A percentile compares a stretch with the other conserved stretches of the same genome.
These are phyloP conservation scores for Dicrostonyx torquatus DNA, from an alignment of 2,797 vertebrate genomes.

Conservation along the genomic window DNA sequence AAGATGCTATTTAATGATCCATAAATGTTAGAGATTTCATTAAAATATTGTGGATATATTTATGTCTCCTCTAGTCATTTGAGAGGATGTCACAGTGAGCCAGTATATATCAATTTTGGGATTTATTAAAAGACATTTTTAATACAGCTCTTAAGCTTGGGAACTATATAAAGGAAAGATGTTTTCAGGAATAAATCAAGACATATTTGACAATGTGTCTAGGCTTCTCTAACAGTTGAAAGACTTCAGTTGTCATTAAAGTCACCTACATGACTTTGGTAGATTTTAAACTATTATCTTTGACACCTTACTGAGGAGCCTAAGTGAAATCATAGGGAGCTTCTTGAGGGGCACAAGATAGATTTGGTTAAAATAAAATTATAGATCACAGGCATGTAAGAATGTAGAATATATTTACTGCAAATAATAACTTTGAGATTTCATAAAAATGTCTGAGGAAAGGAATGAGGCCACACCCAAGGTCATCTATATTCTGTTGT, in stretches of 20 bases:
- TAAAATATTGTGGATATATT: not conserved
- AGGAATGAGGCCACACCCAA: not conserved
- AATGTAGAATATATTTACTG: not conserved
- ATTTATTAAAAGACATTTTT: not conserved
- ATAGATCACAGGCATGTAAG: too few relatives aligned
- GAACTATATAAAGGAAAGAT: not conserved
- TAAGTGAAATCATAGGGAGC: not conserved
- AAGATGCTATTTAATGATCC: not conserved
- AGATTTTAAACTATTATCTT: not conserved
- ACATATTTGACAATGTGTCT: not conserved
- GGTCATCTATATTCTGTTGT: not conserved
- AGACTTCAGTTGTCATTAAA: not conserved
- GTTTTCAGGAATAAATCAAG: not conserved
- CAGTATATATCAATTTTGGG: not conserved
- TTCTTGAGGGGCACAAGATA: too few relatives aligned
- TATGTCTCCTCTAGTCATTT: not conserved
- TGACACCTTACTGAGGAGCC: not conserved
- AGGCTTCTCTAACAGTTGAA: not conserved
- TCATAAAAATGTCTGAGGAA: not conserved
- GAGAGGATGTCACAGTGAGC: not conserved
- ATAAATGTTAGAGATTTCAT: not conserved
- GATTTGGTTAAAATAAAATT: not conserved
- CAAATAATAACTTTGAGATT: not conserved
- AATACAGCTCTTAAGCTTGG: not conserved
- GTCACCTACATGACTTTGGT: not conserved